A percentile compares a stretch with the other conserved stretches of the same genome.
These are phyloP conservation scores for Buceros bicornis DNA, from an alignment of 2,797 vertebrate genomes.

Conservation along the genomic window DNA sequence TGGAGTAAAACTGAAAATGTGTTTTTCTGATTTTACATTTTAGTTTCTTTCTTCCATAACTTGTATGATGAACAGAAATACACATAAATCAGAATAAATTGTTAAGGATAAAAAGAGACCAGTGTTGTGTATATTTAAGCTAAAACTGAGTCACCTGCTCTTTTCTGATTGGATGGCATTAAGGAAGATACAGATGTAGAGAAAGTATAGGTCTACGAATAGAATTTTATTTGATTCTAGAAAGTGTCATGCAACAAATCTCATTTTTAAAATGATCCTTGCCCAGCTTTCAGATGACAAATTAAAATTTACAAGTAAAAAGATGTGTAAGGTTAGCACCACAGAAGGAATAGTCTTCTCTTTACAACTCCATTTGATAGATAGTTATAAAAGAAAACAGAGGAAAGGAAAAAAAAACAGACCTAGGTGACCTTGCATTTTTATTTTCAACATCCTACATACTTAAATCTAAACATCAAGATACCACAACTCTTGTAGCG, in stretches of 20 bases:
- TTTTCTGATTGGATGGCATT: not conserved
- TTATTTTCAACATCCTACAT: not conserved
- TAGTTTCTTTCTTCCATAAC: not conserved
- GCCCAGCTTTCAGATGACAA: not conserved
- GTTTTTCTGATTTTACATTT: not conserved
- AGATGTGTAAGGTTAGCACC: slow-evolving; percentile 2
- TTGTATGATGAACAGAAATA: not conserved
- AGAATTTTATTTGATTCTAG: slow-evolving; percentile 52
- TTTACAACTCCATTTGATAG: not conserved
- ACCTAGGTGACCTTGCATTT: not conserved
- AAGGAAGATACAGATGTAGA: slow-evolving; percentile 39
- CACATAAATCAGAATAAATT: not conserved
- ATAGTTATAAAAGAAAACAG: not conserved
- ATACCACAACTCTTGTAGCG: not conserved
- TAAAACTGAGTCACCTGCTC: not conserved
- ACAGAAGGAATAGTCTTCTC: not conserved
- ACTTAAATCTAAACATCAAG: slow-evolving; percentile 16
- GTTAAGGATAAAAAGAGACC: not conserved
- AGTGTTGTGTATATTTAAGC: not conserved
- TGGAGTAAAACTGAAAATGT: not conserved
- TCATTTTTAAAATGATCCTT: not conserved
- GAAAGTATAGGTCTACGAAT: not conserved
- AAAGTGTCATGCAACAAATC: slow-evolving; percentile 30
- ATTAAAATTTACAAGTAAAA: slow-evolving; percentile 19
- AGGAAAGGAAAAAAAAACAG: not conserved